Evolutionary conservation across 1,140 invertebrate species (phyloP).

Genomic region (Bombus impatiens): DNA sequence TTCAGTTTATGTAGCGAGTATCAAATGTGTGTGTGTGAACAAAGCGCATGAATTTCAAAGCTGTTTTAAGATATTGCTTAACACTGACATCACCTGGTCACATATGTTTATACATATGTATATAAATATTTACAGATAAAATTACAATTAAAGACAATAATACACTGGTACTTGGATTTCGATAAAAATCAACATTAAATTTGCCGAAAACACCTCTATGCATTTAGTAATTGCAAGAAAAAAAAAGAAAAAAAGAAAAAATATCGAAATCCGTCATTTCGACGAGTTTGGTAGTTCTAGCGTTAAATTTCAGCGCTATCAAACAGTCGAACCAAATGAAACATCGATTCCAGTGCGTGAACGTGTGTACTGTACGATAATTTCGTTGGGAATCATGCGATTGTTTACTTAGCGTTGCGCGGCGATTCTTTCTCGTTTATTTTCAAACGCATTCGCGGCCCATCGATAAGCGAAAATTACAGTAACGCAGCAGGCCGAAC

Average conservation of each 20-base stretch:
- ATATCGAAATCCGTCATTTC: neutral
- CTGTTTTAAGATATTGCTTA: too few species aligned
- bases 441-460: slow-evolving; percentile 9
- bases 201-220: too few species aligned
- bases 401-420: slow-evolving; percentile 10
- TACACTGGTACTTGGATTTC: too few species aligned
- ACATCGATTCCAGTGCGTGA: neutral
- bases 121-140: too few species aligned
- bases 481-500: slow-evolving; percentile 5
- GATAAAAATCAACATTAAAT: too few species aligned
- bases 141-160: too few species aligned
- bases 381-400: neutral
- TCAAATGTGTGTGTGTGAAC: neutral
- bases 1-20: neutral
- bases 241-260: too few species aligned
- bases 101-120: too few species aligned
- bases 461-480: slow-evolving; percentile 45
- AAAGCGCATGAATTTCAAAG: neutral
- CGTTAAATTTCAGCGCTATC: neutral
- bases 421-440: slow-evolving; percentile 14
- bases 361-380: neutral
- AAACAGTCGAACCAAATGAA: neutral
- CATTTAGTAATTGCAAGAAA: too few species aligned
- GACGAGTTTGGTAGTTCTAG: neutral
- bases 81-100: neutral